Base-by-base conservation (phyloP, 2,888 invertebrate species). In the Limnephilus marmoratus region DNA sequence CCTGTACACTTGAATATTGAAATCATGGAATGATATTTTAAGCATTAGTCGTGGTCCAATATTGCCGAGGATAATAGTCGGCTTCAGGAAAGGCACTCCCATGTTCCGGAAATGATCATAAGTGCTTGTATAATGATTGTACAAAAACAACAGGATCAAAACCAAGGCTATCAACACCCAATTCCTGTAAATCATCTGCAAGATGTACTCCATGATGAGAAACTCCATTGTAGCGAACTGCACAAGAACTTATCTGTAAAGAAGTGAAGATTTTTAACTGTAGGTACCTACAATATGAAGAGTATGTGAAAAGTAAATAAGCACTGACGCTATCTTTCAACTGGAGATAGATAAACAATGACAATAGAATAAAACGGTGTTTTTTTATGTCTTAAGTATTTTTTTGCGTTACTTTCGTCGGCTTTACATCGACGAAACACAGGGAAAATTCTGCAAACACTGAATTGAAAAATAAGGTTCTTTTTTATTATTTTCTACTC, bases 31-130 rank as follows among this genome's bases (percentile, higher is more conserved):
- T 24, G 96, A 96, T 94, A 94, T 95, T 93, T 95, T 95, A 24
- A 95, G 95, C 49, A 94, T 94, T 90, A 96, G 93, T 93, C 96
- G 94, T 3, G 95, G 95, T 45, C 95, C 96, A 45, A 96, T 94
- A 94, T 96, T 96, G 1, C 96, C 96, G 86, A 96, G 94, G n/a
- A 96, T 94, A 94, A 96, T 95, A 41, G 94, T 94, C 5, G 96
- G 96, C 94, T 96, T 95, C 94, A 94, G 95, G 94, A 94, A 96
- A 12, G 95, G 95, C 41, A 96, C 94, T 13, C 95, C 95, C 94
- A 95, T 96, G 91, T 96, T 95, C 94, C 95, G 95, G 94, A 96
- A 96, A 94, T 95, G 95, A 93, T 95, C 95, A 94, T 95, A 96
- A 15, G 95, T 96, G 82, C 94, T 95, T 12, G 96, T 96, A 92